Base-by-base conservation (phyloP, 35 echinoderm and acorn worm genomes). In the Ophioderma brevispina region DNA sequence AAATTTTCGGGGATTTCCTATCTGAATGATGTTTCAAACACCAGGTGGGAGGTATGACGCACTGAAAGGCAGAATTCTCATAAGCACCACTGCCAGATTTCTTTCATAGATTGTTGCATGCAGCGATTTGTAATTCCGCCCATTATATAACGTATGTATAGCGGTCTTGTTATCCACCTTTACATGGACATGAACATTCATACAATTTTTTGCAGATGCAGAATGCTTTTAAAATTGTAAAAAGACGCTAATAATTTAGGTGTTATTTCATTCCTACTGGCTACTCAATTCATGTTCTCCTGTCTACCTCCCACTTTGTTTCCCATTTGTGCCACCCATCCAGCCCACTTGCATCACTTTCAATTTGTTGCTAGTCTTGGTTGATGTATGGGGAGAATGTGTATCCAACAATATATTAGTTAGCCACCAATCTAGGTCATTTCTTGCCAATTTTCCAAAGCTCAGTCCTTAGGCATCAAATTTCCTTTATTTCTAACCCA, bases 141-240 rank as follows among this genome's bases (percentile, higher is more conserved):
- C 85, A 91, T 94, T 17, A 88, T 39, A 59, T 83, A 31, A 94
- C 83, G 38, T 94, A 40, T 52, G 95, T 88, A n/a, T 86, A 89
- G 0, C 78, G 90, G 55, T 90, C 86, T 81, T 93, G 55, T 96
- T 46, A 91, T 92, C 1, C 91, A 32, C 39, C 41, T 80, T 76
- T n/a, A 91, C 36, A 4, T 17, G 77, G 0, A 91, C 85, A 81
- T 91, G 84, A 6, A 87, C 64, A 50, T 82, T 49, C 3, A 0
- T 86, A 21, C 8, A 13, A 0, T 64, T 35, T 31, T 40, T 36
- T 39, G 79, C 52, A 41, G 88, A 91, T 0, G 94, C 34, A 78
- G 36, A 91, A 91, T 0, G 94, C 34, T 50, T 50, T 80, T 78
- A 0, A 95, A 33, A 33, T 37, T 82, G 87, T 87, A 79, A 39